Evolutionary conservation across 2,113 vertebrate genomes (phyloP), one percentile per base, ranked within the genome.

Genomic region (Oryzias celebensis): DNA sequence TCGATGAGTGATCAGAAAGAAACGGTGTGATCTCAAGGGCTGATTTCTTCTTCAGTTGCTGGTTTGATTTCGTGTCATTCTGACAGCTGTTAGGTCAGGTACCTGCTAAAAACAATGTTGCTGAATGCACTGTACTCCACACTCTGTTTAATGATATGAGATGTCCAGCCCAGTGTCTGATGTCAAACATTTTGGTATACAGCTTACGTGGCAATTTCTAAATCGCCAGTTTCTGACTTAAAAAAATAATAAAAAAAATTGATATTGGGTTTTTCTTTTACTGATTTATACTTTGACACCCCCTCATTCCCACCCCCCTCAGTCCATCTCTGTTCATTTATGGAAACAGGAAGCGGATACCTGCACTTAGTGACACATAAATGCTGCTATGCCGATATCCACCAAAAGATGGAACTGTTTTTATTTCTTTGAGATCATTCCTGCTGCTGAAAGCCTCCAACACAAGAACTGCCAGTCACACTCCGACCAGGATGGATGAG

Each of bases 11-110:
- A 80, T 77, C 69, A 69, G 84, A 73, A 65, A 76, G 75, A 75
- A 87, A 75, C 62, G 81, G 72, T 56, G 71, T 80, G 80, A 89
- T 69, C 78, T 84, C 74, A 92, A 92, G 90, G 91, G 90, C 90
- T 92, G 87, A 88, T 73, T 83, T 89, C 52, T 78, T 60, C 54
- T 83, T 82, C 62, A 51, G 61, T 84, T 81, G 65, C 23, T 78
- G 50, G 16, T 67, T 73, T 68, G 52, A 26, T 73, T 78, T 64
- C 62, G n/a, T 72, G 53, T 74, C 52, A 74, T 45, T 77, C 68
- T 50, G 51, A 69, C 45, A 70, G 82, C 82, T 84, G 62, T 62
- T 45, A 77, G 77, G 79, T 79, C 78, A 82, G 81, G 78, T 82
- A 73, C 71, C 69, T 1, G 5, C 54, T 52, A 52, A 77, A 69